phyloP scores from a whole-genome alignment of 1,140 invertebrate species.

The Goniozus legneri region DNA sequence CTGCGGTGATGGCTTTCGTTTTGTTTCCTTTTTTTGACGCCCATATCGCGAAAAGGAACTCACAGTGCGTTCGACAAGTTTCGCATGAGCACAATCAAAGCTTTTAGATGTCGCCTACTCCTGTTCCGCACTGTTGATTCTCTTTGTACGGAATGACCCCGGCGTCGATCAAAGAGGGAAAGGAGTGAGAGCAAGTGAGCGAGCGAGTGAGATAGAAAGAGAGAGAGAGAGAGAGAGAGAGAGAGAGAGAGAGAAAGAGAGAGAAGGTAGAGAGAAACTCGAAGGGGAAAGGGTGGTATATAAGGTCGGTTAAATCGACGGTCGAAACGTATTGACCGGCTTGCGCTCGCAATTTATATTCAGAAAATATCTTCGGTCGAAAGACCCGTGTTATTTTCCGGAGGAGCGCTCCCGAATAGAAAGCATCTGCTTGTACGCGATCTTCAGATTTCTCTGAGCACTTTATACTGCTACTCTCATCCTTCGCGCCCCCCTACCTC shows the following conservation, averaged over 20 bases:
- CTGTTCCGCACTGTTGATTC: constrained; percentile 13
- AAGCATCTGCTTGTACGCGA: constrained; percentile 3
- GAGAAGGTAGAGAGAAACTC: background rate
- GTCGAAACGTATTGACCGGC: constrained; percentile 2
- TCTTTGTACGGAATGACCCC: constrained; percentile 9
- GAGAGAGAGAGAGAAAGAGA: too few species aligned
- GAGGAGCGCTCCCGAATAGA: constrained; percentile 10
- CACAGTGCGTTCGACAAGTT: background rate
- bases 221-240: too few species aligned
- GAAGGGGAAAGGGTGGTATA: background rate
- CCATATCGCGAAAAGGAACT: too few species aligned
- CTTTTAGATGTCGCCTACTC: constrained; percentile 17
- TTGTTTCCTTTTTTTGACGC: too few species aligned
- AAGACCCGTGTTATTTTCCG: constrained; percentile 11
- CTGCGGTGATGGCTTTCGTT: too few species aligned
- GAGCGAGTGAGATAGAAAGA: too few species aligned
- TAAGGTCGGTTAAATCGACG: constrained; percentile 3
- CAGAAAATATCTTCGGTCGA: constrained; percentile 8
- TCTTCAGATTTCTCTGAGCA: background rate
- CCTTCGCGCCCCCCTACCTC: too few species aligned
- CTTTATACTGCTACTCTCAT: too few species aligned
- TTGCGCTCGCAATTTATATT: constrained; percentile 13
- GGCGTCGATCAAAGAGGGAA: background rate
- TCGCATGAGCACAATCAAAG: constrained; percentile 14
- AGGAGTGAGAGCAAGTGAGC: too few species aligned